Percentiles rank a stretch among this genome's conserved stretches.
Evolutionary conservation across 2,888 invertebrate genomes (phyloP).

Genomic region (Eupeodes latifasciatus): DNA sequence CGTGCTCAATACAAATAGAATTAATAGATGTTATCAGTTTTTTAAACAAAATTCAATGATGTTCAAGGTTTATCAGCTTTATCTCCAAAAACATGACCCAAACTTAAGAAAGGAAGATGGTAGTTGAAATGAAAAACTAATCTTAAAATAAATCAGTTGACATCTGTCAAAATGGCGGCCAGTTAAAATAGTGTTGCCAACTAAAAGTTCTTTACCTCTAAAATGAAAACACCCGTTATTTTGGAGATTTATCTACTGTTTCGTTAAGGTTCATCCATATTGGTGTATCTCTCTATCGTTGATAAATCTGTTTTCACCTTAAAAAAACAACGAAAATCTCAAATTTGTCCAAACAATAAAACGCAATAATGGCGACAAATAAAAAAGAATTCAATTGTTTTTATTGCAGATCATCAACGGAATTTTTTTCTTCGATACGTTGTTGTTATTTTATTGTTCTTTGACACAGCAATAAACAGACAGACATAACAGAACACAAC

Average conservation of each 20-base stretch:
- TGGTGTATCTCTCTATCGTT: slow-evolving; percentile 8
- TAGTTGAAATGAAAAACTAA: too few relatives aligned
- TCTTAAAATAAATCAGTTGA: too few relatives aligned
- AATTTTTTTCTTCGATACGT: slow-evolving; percentile 15
- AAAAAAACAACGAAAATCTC: background rate
- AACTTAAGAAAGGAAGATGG: too few relatives aligned
- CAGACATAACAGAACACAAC: slow-evolving; percentile 23
- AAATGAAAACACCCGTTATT: background rate
- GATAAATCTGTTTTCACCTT: slow-evolving; percentile 35
- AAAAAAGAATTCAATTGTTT: slow-evolving; percentile 22
- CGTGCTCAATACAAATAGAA: too few relatives aligned
- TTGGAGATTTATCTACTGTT: slow-evolving; percentile 28
- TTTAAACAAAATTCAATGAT: too few relatives aligned
- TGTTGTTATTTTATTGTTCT: slow-evolving; percentile 42
- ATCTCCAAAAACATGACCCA: too few relatives aligned
- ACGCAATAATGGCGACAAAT: slow-evolving; percentile 7
- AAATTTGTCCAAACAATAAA: slow-evolving; percentile 13
- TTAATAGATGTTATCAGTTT: too few relatives aligned
- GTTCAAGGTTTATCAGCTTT: too few relatives aligned
- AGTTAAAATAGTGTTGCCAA: too few relatives aligned
- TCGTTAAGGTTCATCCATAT: slow-evolving; percentile 37
- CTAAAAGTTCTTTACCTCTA: too few relatives aligned
- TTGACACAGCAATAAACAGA: slow-evolving; percentile 29
- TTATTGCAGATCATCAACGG: slow-evolving; percentile 31
- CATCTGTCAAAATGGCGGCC: too few relatives aligned